Evolutionary conservation across 2,888 invertebrate genomes (phyloP), one percentile per base, ranked within the genome.

Genomic region (Leptopilina myrica): DNA sequence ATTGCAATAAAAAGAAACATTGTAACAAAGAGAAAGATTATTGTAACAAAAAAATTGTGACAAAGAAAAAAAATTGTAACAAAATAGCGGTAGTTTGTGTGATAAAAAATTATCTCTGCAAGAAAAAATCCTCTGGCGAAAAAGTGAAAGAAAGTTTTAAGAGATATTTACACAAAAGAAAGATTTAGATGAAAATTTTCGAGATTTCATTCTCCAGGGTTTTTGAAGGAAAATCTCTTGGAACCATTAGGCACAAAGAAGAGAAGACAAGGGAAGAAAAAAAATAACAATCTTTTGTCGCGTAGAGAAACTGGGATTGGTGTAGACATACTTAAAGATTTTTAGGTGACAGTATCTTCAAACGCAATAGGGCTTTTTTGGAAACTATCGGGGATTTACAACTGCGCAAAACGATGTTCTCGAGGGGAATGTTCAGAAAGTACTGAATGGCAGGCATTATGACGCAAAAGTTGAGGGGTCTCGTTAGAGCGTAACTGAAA

Each of bases 401-500:
- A 59, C 73, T 33, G 56, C 73, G 73, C 56, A 73, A 73, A 73
- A 73, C n/a, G 73, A 59, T 56, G 56, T 26, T 33, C 56, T 56
- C 26, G 73, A 73, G 56, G 73, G 73, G 73, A 73, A 49, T 11
- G 73, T 40, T 56, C 73, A 66, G 76, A 75, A 59, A 78, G 76
- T 43, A 49, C 83, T 87, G 86, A 86, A 86, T 86, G 85, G 85
- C 83, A 76, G 76, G 80, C 86, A 86, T 85, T 86, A 84, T 84
- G 80, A 86, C 81, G 83, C 78, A 78, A 83, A 83, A 80, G 85
- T 80, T 79, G 81, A 83, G 43, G 80, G 82, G 84, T 78, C 86
- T 88, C 86, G 87, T 88, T 88, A 87, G 85, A 82, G 82, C 83
- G 81, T 82, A 76, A 84, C 84, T 82, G 81, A 85, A 87, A 59